A percentile compares a stretch with the other conserved stretches of the same genome.
These are phyloP conservation scores for Pterocles burchelli DNA, from an alignment of 2,113 vertebrate species.

Conservation along the genomic window DNA sequence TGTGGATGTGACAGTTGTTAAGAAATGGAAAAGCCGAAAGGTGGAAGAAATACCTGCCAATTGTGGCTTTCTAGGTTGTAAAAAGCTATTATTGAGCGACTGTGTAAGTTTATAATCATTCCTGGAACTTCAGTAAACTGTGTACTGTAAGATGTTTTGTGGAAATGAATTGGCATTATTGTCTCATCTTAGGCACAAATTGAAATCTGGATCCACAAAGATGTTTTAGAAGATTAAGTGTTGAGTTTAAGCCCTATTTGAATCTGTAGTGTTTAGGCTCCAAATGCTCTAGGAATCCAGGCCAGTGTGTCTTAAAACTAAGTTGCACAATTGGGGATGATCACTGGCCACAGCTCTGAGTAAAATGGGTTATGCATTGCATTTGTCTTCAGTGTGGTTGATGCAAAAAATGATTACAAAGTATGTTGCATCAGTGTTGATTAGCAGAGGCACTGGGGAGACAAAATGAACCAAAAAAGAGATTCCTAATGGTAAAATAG, in stretches of 20 bases:
- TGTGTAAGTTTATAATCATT: conserved; percentile 46
- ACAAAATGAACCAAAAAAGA: background rate
- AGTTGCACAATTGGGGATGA: background rate
- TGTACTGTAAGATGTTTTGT: background rate
- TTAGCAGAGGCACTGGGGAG: background rate
- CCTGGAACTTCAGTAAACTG: background rate
- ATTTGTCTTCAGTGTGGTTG: background rate
- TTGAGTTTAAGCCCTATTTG: background rate
- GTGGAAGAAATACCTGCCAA: conserved; percentile 27
- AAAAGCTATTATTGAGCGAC: conserved; percentile 15
- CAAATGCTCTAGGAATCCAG: background rate
- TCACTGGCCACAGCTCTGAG: background rate
- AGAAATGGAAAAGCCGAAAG: conserved; percentile 50
- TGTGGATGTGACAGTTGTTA: conserved; percentile 36
- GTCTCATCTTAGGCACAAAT: background rate
- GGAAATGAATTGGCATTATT: background rate
- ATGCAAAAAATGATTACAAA: background rate
- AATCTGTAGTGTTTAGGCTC: background rate
- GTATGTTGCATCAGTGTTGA: background rate
- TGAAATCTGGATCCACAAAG: background rate
- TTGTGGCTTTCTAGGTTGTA: conserved; percentile 59
- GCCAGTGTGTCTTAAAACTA: background rate
- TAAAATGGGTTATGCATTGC: background rate
- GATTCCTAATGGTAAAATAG: background rate
- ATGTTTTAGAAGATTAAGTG: background rate